phyloP scores from a whole-genome alignment of 2,113 vertebrate species.

The Heterotilapia buettikoferi region DNA sequence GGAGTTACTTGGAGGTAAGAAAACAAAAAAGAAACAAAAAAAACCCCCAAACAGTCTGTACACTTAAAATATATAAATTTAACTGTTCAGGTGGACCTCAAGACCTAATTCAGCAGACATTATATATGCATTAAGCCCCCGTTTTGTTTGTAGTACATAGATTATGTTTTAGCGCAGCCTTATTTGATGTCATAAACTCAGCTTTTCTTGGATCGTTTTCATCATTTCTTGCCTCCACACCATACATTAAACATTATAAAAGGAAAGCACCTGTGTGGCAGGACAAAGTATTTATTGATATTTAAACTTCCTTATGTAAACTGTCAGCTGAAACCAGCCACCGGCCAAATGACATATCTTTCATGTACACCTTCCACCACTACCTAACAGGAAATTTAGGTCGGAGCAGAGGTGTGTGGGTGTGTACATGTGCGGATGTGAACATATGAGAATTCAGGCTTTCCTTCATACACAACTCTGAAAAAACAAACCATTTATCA shows the following conservation, averaged over 20 bases:
- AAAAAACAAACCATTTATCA: constrained; percentile 68
- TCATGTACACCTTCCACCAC: constrained; percentile 56
- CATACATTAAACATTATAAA: neutral
- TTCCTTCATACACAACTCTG: constrained; percentile 34
- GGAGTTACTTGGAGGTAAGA: neutral
- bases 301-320: constrained; percentile 58
- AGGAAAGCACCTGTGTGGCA: constrained; percentile 39
- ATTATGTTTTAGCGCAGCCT: neutral
- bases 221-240: neutral
- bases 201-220: neutral
- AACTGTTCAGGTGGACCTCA: neutral
- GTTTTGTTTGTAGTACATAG: neutral
- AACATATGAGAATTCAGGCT: constrained; percentile 31
- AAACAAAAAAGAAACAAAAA: neutral
- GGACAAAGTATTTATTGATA: constrained; percentile 57
- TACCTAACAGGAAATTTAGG: constrained; percentile 63
- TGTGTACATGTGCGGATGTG: constrained; percentile 27
- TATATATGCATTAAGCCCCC: neutral
- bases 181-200: neutral
- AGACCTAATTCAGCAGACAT: neutral
- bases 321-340: constrained; percentile 52
- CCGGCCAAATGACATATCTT: constrained; percentile 53
- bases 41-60: neutral
- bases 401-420: constrained; percentile 46
- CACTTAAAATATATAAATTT: neutral